These are phyloP conservation scores for Entomobrya proxima DNA, from an alignment of 2,888 invertebrate genomes.

Conservation along the genomic window DNA sequence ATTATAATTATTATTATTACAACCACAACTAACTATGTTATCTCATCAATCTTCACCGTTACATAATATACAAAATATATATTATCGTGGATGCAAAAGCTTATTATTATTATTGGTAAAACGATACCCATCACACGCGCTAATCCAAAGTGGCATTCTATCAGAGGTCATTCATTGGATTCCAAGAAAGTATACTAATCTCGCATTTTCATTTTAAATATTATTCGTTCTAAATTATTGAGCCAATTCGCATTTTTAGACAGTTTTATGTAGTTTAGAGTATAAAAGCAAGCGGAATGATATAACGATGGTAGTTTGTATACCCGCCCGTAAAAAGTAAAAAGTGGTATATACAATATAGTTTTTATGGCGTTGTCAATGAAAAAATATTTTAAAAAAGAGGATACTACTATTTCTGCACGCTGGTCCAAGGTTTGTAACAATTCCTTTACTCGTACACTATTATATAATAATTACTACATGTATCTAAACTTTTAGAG, in stretches of 20 bases:
- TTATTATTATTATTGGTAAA: neutral
- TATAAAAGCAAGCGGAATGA: neutral
- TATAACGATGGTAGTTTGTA: neutral
- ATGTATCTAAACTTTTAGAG: neutral
- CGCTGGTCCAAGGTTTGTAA: conserved; percentile 66
- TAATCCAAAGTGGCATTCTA: neutral
- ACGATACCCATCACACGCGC: neutral
- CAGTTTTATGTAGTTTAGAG: neutral
- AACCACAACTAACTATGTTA: neutral
- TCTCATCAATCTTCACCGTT: conserved; percentile 16
- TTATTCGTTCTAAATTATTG: neutral
- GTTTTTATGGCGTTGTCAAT: conserved; percentile 39
- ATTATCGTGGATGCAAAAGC: conserved; percentile 4
- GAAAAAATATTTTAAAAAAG: conserved; percentile 23
- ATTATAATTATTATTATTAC: conserved; percentile 24
- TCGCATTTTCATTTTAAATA: conserved; percentile 32
- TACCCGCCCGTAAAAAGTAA: neutral
- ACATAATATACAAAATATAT: neutral
- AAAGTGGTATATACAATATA: neutral
- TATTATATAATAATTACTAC: neutral
- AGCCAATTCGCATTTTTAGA: conserved; percentile 7
- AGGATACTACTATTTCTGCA: conserved; percentile 54
- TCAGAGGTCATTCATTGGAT: neutral
- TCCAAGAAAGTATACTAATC: conserved; percentile 6
- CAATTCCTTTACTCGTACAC: conserved; percentile 51